phyloP scores from a whole-genome alignment of 1,140 invertebrate genomes.

The Cyclina sinensis region DNA sequence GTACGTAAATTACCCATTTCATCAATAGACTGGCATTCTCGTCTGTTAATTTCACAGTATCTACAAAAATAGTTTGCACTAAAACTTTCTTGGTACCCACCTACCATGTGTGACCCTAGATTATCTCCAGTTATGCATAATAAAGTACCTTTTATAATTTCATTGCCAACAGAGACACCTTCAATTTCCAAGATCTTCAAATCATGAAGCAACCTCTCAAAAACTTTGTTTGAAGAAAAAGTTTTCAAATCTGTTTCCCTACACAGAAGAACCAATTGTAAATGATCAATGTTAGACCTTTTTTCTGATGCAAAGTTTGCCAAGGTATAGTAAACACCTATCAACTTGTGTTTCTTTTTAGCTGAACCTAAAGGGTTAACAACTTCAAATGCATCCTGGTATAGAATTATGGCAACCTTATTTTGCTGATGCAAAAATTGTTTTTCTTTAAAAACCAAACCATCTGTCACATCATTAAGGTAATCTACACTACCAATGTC shows the following conservation, averaged over 20 bases:
- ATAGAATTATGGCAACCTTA: neutral
- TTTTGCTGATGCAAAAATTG: neutral
- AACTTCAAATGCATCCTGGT: constrained; percentile 9
- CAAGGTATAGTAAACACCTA: neutral
- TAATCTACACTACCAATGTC: neutral
- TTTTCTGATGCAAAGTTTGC: neutral
- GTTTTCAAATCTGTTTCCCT: neutral
- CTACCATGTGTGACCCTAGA: neutral
- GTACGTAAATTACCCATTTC: neutral
- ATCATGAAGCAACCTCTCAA: neutral
- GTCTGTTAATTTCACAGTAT: neutral
- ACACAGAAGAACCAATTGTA: neutral
- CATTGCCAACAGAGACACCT: neutral
- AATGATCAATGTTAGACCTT: neutral
- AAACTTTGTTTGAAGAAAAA: neutral
- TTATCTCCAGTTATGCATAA: neutral
- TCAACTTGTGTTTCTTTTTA: constrained; percentile 1
- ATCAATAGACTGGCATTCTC: neutral
- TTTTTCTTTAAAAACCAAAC: constrained; percentile 6
- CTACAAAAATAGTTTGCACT: neutral
- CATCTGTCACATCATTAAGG: constrained; percentile 14
- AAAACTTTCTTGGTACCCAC: neutral
- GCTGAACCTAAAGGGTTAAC: constrained; percentile 4
- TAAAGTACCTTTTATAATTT: neutral
- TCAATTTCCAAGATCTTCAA: neutral